A percentile compares a stretch with the other conserved stretches of the same genome.
phyloP scores from a whole-genome alignment of 2,888 invertebrate species.

The Thymelicus acteon region DNA sequence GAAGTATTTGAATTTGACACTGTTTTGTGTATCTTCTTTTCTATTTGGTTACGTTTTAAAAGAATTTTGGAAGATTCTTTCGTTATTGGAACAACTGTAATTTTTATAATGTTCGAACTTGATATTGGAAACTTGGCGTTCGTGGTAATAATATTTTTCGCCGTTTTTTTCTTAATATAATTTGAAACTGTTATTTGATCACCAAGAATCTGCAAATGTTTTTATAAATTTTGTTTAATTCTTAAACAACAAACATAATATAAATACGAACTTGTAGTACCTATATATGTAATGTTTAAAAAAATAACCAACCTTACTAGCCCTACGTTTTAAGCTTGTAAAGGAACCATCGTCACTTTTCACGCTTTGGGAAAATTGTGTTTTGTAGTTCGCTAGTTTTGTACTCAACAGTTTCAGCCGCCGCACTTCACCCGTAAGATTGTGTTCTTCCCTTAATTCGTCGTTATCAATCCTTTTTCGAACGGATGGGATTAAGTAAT shows the following conservation, averaged over 20 bases:
- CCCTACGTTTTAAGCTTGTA: conserved; percentile 26
- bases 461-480: conserved; percentile 46
- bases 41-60: conserved; percentile 49
- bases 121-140: conserved; percentile 8
- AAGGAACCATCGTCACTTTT: neutral
- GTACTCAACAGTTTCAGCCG: neutral
- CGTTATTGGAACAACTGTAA: conserved; percentile 62
- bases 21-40: conserved; percentile 50
- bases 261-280: neutral
- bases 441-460: neutral
- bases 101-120: conserved; percentile 57
- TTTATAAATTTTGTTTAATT: neutral
- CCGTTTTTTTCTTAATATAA: conserved; percentile 44
- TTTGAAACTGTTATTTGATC: conserved; percentile 51
- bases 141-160: conserved; percentile 20
- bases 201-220: conserved; percentile 48
- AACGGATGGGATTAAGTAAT: conserved; percentile 60
- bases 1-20: conserved; percentile 61
- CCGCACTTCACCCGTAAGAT: neutral
- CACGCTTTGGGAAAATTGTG: neutral
- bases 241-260: no score
- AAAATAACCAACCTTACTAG: conserved; percentile 5
- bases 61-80: conserved; percentile 49
- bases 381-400: neutral
- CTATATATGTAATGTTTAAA: neutral